Base-by-base conservation (phyloP, 1,140 invertebrate species). In the Tachypleus tridentatus region DNA sequence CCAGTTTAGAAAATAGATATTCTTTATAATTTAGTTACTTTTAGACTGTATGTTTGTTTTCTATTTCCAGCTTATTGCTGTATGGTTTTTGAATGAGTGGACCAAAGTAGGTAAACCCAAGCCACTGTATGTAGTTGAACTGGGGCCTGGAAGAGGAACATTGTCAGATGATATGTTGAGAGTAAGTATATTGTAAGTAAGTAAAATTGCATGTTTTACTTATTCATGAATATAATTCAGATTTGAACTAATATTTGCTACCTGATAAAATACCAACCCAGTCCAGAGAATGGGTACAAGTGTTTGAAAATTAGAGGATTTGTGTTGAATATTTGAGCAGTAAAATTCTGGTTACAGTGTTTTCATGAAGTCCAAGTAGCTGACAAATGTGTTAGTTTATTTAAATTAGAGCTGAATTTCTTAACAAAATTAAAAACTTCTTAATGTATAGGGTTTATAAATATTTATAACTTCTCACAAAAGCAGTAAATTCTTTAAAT, bases 91-190 rank as follows among this genome's bases (percentile, higher is more conserved):
- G 10, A 86, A 86, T 74, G 93, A 97, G 76, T 94, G 88, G 83
- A 80, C 81, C 4, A 69, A 66, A 64, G 64, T 62, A 62, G 68
- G 68, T 11, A 66, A 67, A 65, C 87, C 87, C 8, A 81, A 83
- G 70, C 83, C 86, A 4, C 79, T 98, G 63, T 89, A 97, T 75
- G 77, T 98, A 54, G 84, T 98, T 47, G 97, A 99, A 80, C 76
- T 98, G 9, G 97, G 96, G 5, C 96, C 96, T 10, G 96, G 96
- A 3, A 83, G 88, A 74, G 96, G 93, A 49, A 93, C 91, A 10
- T 80, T 99, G 65, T 82, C 87, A 64, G 80, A 84, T 67, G 94
- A 98, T 79, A 84, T 98, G 70, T 77, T 97, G 47, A 83, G 87
- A 78, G 68, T 69, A 52, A 60, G 3, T 8, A 9, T 57, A 52